Conservation (phyloP, 1,140 invertebrate species). For the Drosophila paulistorum region DNA sequence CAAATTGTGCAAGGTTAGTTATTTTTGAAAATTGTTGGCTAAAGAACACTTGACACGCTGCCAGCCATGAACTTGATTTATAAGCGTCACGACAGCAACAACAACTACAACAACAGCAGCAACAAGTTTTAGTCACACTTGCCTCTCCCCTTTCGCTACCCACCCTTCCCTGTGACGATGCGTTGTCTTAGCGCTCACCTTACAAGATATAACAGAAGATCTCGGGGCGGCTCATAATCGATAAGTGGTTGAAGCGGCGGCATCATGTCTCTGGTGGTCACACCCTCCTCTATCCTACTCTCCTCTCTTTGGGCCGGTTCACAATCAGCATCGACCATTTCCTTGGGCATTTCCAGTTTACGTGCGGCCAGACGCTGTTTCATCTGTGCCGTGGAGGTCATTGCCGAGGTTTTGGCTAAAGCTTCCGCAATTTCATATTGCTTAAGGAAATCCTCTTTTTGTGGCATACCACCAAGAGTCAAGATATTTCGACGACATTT, state of each 20-base stretch:
- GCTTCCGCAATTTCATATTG: conserved; percentile 85
- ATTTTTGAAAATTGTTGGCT: conserved; percentile 41
- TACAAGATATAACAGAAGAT: conserved; percentile 86
- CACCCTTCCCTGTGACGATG: background rate
- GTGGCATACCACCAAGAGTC: conserved; percentile 55
- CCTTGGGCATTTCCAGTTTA: conserved; percentile 83
- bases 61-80: conserved; percentile 77
- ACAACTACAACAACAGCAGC: conserved; percentile 30
- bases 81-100: conserved; percentile 50
- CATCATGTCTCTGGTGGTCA: conserved; percentile 67
- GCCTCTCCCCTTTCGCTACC: background rate
- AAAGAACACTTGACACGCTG: conserved; percentile 74
- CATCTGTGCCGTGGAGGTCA: conserved; percentile 85
- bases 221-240: conserved; percentile 86
- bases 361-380: conserved; percentile 84
- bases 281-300: conserved; percentile 29
- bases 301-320: conserved; percentile 4
- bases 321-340: conserved; percentile 66
- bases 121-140: conserved; percentile 25
- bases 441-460: conserved; percentile 83
- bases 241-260: conserved; percentile 43
- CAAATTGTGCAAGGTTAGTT: conserved; percentile 73
- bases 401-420: conserved; percentile 85
- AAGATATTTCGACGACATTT: conserved; percentile 62
- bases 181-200: conserved; percentile 83